A percentile compares a stretch with the other conserved stretches of the same genome.
Evolutionary conservation across 2,113 vertebrate genomes (phyloP).

Genomic region (Epinephelus fuscoguttatus): DNA sequence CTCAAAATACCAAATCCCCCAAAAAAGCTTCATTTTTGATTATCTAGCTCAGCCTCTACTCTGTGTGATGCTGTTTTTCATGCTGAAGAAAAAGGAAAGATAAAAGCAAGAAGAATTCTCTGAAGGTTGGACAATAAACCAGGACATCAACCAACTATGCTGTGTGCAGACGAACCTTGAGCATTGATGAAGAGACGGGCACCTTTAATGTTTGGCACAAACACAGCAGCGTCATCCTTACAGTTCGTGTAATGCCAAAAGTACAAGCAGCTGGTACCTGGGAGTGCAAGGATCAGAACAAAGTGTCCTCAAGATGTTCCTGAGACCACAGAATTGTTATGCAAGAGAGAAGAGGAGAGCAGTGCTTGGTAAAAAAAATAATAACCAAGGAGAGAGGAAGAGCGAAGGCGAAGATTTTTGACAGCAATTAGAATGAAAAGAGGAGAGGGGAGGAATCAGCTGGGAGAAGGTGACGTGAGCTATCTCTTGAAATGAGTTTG

Average conservation of each 20-base stretch:
- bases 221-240: background rate
- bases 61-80: background rate
- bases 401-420: background rate
- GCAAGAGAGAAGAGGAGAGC: background rate
- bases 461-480: constrained; percentile 13
- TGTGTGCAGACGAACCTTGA: background rate
- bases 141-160: background rate
- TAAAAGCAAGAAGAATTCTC: background rate
- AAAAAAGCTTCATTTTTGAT: background rate
- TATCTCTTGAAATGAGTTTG: constrained; percentile 2
- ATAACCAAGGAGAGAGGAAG: background rate
- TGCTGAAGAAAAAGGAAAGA: background rate
- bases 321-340: background rate
- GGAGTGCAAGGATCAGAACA: background rate
- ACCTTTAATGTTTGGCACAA: constrained; percentile 13
- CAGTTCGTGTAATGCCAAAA: background rate
- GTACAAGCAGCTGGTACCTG: background rate
- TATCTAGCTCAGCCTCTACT: background rate
- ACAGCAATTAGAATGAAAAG: constrained; percentile 29
- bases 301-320: constrained; percentile 3
- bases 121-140: background rate
- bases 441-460: background rate
- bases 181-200: background rate
- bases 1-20: background rate
- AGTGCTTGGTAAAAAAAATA: background rate